These are phyloP conservation scores for Lypha dubia DNA, from an alignment of 2,888 invertebrate species.

Conservation along the genomic window DNA sequence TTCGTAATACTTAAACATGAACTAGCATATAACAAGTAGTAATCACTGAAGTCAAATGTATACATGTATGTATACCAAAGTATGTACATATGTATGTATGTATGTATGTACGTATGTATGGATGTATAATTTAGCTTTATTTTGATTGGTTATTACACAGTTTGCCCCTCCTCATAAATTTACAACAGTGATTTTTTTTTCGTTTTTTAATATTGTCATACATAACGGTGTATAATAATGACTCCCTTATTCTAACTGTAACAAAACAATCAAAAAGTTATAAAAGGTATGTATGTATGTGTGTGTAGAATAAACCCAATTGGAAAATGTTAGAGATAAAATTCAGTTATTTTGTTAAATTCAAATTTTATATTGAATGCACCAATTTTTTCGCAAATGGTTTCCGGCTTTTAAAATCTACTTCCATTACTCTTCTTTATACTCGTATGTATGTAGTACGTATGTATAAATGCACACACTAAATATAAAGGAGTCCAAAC, in stretches of 20 bases:
- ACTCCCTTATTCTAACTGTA: conserved; percentile 50
- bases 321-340: conserved; percentile 9
- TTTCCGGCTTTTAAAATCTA: no score
- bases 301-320: conserved; percentile 17
- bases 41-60: no score
- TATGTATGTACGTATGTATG: neutral
- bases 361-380: no score
- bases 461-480: no score
- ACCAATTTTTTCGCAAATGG: no score
- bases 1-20: no score
- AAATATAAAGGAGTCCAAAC: no score
- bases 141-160: conserved; percentile 60
- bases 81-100: neutral
- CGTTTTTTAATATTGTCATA: conserved; percentile 44
- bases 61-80: neutral
- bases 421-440: no score
- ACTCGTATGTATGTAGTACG: no score
- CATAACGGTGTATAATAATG: conserved; percentile 51
- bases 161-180: conserved; percentile 55
- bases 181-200: conserved; percentile 63
- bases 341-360: no score
- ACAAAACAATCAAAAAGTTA: conserved; percentile 28
- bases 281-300: neutral
- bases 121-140: conserved; percentile 17
- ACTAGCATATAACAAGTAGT: no score